A percentile compares a stretch with the other conserved stretches of the same genome.
Conservation (phyloP, 2,888 invertebrate genomes). For the Cataglyphis altisquamis region DNA sequence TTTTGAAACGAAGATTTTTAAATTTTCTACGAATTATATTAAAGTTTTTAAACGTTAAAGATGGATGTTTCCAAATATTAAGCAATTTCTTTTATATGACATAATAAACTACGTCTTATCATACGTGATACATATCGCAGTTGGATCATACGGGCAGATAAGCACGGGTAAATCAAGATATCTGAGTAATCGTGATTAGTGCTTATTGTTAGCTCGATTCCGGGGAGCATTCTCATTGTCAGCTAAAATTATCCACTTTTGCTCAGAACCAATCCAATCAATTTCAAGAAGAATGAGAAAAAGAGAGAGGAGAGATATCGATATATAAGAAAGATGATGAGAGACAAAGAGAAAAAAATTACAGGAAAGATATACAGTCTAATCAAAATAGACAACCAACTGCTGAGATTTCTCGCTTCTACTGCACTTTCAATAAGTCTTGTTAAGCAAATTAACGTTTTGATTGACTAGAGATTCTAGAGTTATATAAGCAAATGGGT, state of each 20-base stretch:
- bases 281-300: conserved; percentile 1
- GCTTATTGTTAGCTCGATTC: conserved; percentile 60
- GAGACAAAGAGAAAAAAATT: background rate
- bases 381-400: conserved; percentile 25
- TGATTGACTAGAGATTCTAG: conserved; percentile 21
- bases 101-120: background rate
- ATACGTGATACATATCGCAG: conserved; percentile 48
- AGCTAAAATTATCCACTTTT: conserved; percentile 47
- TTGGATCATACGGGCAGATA: conserved; percentile 58
- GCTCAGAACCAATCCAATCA: conserved; percentile 47
- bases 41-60: background rate
- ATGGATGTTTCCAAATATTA: background rate
- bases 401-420: conserved; percentile 12
- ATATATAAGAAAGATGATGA: background rate
- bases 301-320: background rate
- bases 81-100: background rate
- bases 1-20: background rate
- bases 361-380: background rate
- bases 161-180: conserved; percentile 79
- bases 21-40: background rate
- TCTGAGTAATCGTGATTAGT: conserved; percentile 76
- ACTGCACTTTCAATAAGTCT: conserved; percentile 28
- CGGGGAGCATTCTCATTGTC: conserved; percentile 57
- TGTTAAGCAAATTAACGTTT: conserved; percentile 45
- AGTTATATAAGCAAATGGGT: background rate